Evolutionary conservation across 2,113 vertebrate species (phyloP).

Genomic region (Dicaeum eximium): DNA sequence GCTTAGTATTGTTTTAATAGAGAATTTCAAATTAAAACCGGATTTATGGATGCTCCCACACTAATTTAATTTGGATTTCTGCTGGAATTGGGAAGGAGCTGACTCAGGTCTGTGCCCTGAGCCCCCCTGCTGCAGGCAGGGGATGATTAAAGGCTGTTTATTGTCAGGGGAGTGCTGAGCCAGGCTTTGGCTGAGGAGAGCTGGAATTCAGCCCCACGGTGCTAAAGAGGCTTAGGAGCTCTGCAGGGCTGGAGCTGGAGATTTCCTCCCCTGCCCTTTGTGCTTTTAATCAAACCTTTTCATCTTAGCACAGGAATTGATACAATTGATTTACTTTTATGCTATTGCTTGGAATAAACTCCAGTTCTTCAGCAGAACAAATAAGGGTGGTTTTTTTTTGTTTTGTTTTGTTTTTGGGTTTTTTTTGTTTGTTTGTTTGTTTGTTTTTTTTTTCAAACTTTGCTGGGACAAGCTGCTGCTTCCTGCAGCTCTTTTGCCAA

Average conservation of each 20-base stretch:
- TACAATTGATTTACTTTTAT: background rate
- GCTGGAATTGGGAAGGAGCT: background rate
- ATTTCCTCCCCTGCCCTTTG: background rate
- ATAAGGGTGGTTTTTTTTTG: background rate
- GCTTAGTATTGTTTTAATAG: accelerated
- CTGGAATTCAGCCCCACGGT: background rate
- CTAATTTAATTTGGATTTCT: background rate
- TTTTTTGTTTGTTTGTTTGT: no score
- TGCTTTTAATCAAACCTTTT: background rate
- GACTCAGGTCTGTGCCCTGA: background rate
- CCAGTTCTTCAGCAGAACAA: background rate
- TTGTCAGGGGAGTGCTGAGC: background rate
- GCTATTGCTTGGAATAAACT: background rate
- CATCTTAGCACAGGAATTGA: background rate
- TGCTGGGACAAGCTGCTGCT: background rate
- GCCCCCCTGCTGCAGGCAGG: background rate
- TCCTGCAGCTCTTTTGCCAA: background rate
- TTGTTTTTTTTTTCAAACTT: background rate
- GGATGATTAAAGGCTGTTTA: background rate
- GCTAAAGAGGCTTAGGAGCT: conserved; percentile 21
- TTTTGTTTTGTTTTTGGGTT: background rate
- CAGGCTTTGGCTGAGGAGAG: background rate
- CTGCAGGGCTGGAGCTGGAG: background rate
- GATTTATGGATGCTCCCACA: background rate
- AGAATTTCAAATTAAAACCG: background rate